Conservation (phyloP, 2,113 vertebrate species). For the Protobothrops mucrosquamatus region DNA sequence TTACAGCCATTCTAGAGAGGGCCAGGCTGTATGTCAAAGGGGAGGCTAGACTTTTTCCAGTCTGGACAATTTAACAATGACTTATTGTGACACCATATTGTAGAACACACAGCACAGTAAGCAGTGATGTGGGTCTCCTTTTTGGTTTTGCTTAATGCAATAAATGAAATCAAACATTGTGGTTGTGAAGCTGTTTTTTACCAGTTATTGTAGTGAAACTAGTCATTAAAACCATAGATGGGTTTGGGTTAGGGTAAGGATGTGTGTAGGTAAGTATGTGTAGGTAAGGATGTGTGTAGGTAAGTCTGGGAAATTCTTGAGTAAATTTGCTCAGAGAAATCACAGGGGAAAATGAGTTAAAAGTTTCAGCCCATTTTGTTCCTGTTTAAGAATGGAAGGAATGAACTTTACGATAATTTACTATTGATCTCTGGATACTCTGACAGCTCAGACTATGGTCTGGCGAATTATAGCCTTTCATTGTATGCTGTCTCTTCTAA, state of each 20-base stretch:
- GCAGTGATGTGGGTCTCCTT: not conserved
- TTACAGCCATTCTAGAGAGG: not conserved
- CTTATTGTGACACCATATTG: not conserved
- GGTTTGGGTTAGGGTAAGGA: not conserved
- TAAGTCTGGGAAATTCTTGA: not conserved
- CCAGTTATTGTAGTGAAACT: not conserved
- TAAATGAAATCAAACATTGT: not conserved
- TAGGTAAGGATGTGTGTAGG: not conserved
- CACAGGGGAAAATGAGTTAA: not conserved
- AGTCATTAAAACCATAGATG: not conserved
- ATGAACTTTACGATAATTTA: not conserved
- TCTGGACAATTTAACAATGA: not conserved
- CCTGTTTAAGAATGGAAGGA: not conserved
- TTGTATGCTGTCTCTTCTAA: not conserved
- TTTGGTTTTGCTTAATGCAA: not conserved
- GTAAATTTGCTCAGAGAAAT: not conserved
- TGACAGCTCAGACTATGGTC: not conserved
- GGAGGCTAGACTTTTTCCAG: not conserved
- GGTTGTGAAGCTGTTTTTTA: not conserved
- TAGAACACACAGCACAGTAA: not conserved
- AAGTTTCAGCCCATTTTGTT: not conserved
- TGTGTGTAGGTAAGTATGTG: not conserved
- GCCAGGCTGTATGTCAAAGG: not conserved
- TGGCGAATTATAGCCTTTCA: not conserved
- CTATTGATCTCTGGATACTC: not conserved